Conservation (phyloP, 2,888 invertebrate species). For the Melanchra persicariae region DNA sequence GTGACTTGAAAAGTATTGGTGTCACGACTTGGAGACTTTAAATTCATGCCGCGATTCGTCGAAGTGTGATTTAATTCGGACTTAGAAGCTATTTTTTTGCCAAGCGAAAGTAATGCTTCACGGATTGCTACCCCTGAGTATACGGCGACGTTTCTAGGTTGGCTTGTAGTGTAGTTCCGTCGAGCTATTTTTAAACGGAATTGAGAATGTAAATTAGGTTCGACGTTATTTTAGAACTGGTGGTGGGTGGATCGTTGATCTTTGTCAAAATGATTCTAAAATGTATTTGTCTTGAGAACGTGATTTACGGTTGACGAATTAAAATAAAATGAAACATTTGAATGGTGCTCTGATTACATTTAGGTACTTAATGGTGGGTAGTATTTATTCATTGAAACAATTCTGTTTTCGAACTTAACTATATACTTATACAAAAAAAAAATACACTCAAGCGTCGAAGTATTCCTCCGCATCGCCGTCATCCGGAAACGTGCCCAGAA, state of each 20-base stretch:
- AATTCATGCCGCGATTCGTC: constrained; percentile 63
- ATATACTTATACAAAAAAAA: too few species aligned
- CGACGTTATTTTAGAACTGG: constrained; percentile 35
- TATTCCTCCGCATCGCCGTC: too few species aligned
- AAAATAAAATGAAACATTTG: background rate
- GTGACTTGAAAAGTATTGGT: constrained; percentile 56
- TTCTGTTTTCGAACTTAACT: too few species aligned
- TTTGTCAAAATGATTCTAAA: constrained; percentile 22
- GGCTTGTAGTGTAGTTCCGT: constrained; percentile 1
- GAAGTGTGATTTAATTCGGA: constrained; percentile 69
- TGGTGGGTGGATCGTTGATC: constrained; percentile 41
- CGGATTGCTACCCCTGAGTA: constrained; percentile 45
- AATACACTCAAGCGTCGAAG: too few species aligned
- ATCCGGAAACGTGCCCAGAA: too few species aligned
- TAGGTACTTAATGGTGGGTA: too few species aligned
- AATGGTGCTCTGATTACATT: background rate
- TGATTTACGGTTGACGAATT: background rate
- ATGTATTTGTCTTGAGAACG: constrained; percentile 22
- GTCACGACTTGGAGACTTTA: constrained; percentile 54
- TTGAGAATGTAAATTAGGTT: constrained; percentile 34
- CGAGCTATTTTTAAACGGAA: constrained; percentile 55
- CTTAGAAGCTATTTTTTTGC: constrained; percentile 53
- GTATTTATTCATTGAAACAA: too few species aligned
- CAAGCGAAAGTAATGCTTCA: constrained; percentile 49
- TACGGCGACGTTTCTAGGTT: constrained; percentile 20